Evolutionary conservation across 2,797 vertebrate genomes (phyloP).

Genomic region (Mormyrops boulengeri): DNA sequence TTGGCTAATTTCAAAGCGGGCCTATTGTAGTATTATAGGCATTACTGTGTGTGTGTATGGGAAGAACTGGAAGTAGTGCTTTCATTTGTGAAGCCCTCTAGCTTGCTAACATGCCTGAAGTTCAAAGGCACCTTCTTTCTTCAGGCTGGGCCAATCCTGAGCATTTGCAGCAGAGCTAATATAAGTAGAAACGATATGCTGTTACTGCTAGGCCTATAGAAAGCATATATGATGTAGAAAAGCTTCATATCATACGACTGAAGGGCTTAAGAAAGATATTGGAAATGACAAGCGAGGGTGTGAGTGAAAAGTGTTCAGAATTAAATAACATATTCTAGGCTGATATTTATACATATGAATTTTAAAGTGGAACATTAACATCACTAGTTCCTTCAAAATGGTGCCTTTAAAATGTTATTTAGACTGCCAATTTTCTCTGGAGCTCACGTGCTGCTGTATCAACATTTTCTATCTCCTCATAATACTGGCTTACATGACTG

Average conservation of each 20-base stretch:
- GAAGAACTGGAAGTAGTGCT: background rate
- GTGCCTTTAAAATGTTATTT: background rate
- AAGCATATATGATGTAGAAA: background rate
- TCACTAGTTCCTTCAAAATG: background rate
- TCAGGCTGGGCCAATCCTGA: background rate
- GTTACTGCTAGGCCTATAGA: background rate
- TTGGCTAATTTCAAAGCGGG: constrained; percentile 40
- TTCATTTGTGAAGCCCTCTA: background rate
- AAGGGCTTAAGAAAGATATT: background rate
- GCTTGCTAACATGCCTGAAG: background rate
- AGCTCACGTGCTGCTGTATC: background rate
- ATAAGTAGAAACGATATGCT: background rate
- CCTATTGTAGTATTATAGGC: constrained; percentile 30
- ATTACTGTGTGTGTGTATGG: constrained; percentile 10
- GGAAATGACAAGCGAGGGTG: background rate
- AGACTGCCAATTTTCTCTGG: background rate
- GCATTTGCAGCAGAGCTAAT: background rate
- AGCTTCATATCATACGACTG: background rate
- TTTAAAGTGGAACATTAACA: background rate
- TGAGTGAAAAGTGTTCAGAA: background rate
- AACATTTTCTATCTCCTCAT: background rate
- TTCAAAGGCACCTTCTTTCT: background rate
- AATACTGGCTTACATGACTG: background rate
- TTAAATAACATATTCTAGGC: background rate
- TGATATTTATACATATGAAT: background rate